A percentile compares a stretch with the other conserved stretches of the same genome.
Evolutionary conservation across 2,888 invertebrate species (phyloP).

Genomic region (Euproctis similis): DNA sequence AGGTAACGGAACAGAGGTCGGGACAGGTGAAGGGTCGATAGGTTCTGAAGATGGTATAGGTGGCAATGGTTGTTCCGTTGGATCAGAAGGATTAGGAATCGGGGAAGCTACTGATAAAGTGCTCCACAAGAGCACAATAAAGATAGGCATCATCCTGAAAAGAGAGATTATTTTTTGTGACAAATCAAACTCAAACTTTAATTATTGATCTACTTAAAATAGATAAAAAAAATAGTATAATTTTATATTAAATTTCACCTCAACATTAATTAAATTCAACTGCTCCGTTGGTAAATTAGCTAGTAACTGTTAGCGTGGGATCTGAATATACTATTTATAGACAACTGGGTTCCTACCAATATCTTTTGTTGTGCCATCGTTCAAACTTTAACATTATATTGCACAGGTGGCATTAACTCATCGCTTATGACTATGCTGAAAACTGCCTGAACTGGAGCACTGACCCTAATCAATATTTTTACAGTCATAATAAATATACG

Average conservation of each 20-base stretch:
- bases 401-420: no score
- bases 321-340: conserved; percentile 65
- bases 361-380: conserved; percentile 64
- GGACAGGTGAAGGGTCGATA: no score
- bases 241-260: conserved; percentile 16
- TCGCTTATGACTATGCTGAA: no score
- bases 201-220: no score
- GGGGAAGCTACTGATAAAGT: conserved; percentile 15
- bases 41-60: conserved; percentile 12
- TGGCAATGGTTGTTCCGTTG: conserved; percentile 16
- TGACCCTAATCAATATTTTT: no score
- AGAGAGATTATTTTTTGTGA: no score
- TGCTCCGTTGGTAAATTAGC: conserved; percentile 41
- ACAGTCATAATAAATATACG: no score
- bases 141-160: conserved; percentile 30
- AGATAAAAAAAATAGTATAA: conserved; percentile 1
- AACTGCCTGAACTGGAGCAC: no score
- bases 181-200: no score
- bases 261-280: conserved; percentile 35
- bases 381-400: conserved; percentile 58
- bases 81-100: conserved; percentile 17
- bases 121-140: conserved; percentile 25
- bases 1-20: conserved; percentile 1
- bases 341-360: conserved; percentile 51
- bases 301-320: conserved; percentile 62